These are phyloP conservation scores for Notolepis coatsorum DNA, from an alignment of 2,797 vertebrate genomes.

Conservation along the genomic window DNA sequence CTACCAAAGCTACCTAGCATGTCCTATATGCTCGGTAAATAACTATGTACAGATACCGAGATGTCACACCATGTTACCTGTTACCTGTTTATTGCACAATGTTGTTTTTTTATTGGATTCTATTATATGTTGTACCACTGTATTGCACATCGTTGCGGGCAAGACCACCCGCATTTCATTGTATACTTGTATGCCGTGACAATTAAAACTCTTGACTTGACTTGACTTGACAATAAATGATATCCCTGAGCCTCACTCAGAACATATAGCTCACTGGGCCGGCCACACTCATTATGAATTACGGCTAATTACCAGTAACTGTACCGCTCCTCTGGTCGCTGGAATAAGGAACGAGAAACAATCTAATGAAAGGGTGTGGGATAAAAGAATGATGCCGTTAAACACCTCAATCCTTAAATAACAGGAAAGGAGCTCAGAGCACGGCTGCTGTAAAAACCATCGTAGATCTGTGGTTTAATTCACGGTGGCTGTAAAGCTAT, in stretches of 20 bases:
- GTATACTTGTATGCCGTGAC: no score
- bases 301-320: conserved; percentile 55
- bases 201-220: no score
- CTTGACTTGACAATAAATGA: no score
- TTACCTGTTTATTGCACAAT: no score
- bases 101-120: no score
- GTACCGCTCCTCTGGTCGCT: conserved; percentile 31
- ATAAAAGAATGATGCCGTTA: conserved; percentile 23
- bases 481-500: conserved; percentile 24
- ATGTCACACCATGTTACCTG: no score
- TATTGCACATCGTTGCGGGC: no score
- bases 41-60: no score
- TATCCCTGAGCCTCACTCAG: conserved; percentile 59
- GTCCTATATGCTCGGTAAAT: no score
- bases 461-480: conserved; percentile 14
- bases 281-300: conserved; percentile 63
- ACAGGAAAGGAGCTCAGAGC: conserved; percentile 6
- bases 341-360: conserved; percentile 35
- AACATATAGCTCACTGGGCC: conserved; percentile 59
- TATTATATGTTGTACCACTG: no score
- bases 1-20: no score
- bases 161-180: no score
- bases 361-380: conserved; percentile 40
- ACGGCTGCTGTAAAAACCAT: conserved; percentile 22
- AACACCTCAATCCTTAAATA: conserved; percentile 40